These are phyloP conservation scores for Trigoniulus corallinus DNA, from an alignment of 1,140 invertebrate genomes.

Conservation along the genomic window DNA sequence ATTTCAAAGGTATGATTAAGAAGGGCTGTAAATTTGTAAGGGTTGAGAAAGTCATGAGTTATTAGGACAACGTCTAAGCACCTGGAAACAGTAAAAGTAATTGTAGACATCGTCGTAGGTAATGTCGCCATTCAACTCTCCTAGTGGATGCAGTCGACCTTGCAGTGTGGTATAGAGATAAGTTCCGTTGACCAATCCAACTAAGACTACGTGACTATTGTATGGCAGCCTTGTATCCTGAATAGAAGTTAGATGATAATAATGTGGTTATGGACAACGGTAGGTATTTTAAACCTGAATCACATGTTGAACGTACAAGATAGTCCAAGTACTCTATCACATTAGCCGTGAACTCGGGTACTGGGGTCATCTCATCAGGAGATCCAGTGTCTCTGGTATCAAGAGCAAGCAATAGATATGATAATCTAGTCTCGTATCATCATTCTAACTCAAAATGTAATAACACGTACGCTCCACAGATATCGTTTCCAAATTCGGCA, in stretches of 20 bases:
- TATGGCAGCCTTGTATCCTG: slow-evolving; percentile 25
- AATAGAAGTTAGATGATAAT: slow-evolving; percentile 9
- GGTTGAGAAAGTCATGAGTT: background rate
- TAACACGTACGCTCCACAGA: slow-evolving; percentile 30
- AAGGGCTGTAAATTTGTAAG: too few relatives aligned
- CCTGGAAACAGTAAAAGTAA: slow-evolving; percentile 32
- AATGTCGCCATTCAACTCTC: slow-evolving; percentile 25
- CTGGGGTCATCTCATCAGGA: background rate
- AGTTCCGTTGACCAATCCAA: slow-evolving; percentile 30
- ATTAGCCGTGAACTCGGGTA: background rate
- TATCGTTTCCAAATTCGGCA: slow-evolving; percentile 34
- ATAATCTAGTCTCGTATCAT: background rate
- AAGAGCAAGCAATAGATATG: too few relatives aligned
- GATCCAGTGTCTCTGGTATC: background rate
- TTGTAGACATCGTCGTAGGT: slow-evolving; percentile 30
- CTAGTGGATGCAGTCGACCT: slow-evolving; percentile 30
- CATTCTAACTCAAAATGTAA: background rate
- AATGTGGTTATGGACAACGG: background rate
- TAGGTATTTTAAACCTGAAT: background rate
- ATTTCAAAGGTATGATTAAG: background rate
- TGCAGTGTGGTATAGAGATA: slow-evolving; percentile 28
- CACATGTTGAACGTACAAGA: background rate
- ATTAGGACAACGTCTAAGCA: slow-evolving; percentile 17
- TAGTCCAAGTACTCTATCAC: background rate
- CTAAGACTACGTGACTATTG: slow-evolving; percentile 29